A percentile compares a stretch with the other conserved stretches of the same genome.
Conservation (phyloP, 2,797 vertebrate genomes). For the Alauda arvensis region DNA sequence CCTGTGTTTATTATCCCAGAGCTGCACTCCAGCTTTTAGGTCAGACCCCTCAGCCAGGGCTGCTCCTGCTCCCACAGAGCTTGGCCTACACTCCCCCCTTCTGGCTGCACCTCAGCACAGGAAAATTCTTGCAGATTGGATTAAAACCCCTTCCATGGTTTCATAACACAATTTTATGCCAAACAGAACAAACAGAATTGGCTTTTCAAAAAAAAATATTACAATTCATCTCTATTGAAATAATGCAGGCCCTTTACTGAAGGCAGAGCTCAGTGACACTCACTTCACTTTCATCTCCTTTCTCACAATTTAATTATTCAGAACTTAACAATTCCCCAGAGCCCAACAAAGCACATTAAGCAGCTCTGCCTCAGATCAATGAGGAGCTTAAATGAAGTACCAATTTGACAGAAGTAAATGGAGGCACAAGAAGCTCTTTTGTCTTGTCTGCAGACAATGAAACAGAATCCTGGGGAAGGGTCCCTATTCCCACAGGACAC, state of each 20-base stretch:
- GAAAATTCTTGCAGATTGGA: neutral
- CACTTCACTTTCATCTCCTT: neutral
- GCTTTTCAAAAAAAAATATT: neutral
- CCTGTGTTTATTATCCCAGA: neutral
- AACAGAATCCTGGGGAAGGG: neutral
- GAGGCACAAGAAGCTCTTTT: neutral
- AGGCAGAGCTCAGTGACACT: neutral
- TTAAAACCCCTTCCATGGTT: neutral
- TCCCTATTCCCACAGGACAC: neutral
- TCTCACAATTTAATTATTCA: conserved; percentile 28
- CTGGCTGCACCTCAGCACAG: conserved; percentile 32
- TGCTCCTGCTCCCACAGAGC: neutral
- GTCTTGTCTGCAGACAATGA: neutral
- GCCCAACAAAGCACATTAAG: conserved; percentile 5
- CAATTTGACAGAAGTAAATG: conserved; percentile 3
- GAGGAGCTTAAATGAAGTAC: conserved; percentile 12
- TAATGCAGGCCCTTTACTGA: neutral
- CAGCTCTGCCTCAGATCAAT: conserved; percentile 19
- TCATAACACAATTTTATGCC: neutral
- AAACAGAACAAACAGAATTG: neutral
- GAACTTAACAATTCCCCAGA: conserved; percentile 6
- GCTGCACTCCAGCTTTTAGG: neutral
- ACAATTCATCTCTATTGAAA: neutral
- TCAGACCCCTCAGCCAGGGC: neutral
- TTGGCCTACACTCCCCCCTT: conserved; percentile 59